Evolutionary conservation across 2,113 vertebrate species (phyloP).

Genomic region (Colius striatus): DNA sequence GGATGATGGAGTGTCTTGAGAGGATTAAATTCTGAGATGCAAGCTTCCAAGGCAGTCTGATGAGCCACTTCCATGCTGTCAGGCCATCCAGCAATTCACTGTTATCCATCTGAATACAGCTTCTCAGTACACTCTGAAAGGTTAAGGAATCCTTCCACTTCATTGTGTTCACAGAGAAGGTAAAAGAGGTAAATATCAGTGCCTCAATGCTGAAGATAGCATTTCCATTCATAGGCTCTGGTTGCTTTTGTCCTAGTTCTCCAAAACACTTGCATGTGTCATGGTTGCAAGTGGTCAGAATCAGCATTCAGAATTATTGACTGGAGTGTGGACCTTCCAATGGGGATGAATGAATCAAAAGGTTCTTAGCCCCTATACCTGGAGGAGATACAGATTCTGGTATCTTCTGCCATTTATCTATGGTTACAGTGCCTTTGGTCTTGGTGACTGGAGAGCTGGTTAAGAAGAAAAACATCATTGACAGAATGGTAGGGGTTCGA

Average conservation of each 20-base stretch:
- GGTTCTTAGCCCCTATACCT: not conserved
- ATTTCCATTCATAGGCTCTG: not conserved
- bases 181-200: not conserved
- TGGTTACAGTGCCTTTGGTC: conserved; percentile 17
- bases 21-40: not conserved
- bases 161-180: not conserved
- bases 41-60: not conserved
- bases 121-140: not conserved
- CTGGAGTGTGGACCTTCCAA: not conserved
- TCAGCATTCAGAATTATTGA: not conserved
- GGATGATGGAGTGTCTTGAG: not conserved
- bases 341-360: not conserved
- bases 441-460: not conserved
- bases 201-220: not conserved
- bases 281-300: not conserved
- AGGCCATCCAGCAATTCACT: not conserved
- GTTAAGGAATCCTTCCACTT: not conserved
- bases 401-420: conserved; percentile 10
- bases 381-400: not conserved
- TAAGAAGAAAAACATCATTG: not conserved
- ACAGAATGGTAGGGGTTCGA: too few relatives aligned
- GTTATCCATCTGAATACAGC: not conserved
- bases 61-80: not conserved
- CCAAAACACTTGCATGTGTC: not conserved
- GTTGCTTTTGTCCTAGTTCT: not conserved